These are phyloP conservation scores for Maconellicoccus hirsutus DNA, from an alignment of 1,140 invertebrate genomes.

Conservation along the genomic window DNA sequence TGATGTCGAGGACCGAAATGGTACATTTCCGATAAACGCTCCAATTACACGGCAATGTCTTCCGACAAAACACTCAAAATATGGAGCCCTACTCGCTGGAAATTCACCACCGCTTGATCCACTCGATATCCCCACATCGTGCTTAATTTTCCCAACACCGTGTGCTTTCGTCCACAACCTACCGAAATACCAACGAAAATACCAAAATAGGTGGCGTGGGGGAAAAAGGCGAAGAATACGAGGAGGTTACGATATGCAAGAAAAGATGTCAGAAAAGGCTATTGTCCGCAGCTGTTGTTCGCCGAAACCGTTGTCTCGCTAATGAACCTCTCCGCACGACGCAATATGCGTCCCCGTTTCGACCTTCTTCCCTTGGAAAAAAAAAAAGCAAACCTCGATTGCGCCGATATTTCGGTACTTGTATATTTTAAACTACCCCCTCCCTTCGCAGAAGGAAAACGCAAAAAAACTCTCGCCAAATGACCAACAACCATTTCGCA, in stretches of 20 bases:
- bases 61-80: too few species aligned
- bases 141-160: too few species aligned
- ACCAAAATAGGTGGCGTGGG: too few species aligned
- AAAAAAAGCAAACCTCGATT: background rate
- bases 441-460: background rate
- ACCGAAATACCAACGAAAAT: too few species aligned
- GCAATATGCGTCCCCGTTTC: slow-evolving; percentile 6
- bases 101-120: too few species aligned
- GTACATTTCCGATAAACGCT: too few species aligned
- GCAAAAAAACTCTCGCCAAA: background rate
- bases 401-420: background rate
- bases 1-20: too few species aligned
- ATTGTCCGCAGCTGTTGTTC: slow-evolving; percentile 2
- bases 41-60: too few species aligned
- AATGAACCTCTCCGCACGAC: background rate
- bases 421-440: background rate
- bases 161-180: too few species aligned
- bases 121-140: too few species aligned
- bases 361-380: background rate
- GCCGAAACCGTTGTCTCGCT: background rate
- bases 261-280: slow-evolving; percentile 4
- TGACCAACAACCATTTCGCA: background rate
- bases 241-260: background rate
- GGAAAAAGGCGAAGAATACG: background rate
- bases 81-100: too few species aligned